Evolutionary conservation across 2,797 vertebrate species (phyloP), one percentile per base, ranked within the genome.

Genomic region (Orientallactaga sibirica): DNA sequence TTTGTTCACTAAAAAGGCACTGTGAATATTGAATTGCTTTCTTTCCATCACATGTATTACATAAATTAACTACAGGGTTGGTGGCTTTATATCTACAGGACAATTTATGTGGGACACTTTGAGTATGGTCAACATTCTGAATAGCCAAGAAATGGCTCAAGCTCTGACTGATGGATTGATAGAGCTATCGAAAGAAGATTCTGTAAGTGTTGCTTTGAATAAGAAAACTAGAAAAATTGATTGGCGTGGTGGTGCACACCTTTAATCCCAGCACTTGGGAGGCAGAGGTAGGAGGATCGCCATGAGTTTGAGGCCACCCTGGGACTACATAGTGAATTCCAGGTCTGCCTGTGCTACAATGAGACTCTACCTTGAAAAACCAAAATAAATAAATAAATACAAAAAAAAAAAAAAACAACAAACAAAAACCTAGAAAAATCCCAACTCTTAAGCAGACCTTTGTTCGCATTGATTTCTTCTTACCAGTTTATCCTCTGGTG

Each of bases 71-170:
- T 62, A 61, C 6, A n/a, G 74, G 15, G 20, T 19, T 18, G 4
- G 12, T 74, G 70, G 43, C 86, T 76, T 95, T 96, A 18, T 43
- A 62, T 73, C 93, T 91, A 79, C 96, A 99, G 99, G 99, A 91
- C 97, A 98, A 92, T 98, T 99, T 88, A 95, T 99, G 93, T 98
- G 98, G 97, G 98, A 99, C 90, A 88, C 96, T 3, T 91, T 98
- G 94, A 85, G 77, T 83, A 90, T 98, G 64, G 97, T 98, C 70
- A 86, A 97, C 27, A 75, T 98, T 4, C 95, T 97, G 61, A 83
- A 97, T 27, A 97, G 98, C 71, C 96, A 96, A 90, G 98, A 98
- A n/a, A 87, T 98, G 4, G 96, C 95, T 12, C 94, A 96, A 67
- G 97, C 94, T 87, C 96, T 98, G 97, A 97, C 96, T 29, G 98